Percentiles rank a stretch among this genome's conserved stretches.
Conservation (phyloP, 2,888 invertebrate genomes). For the Spisula solida region DNA sequence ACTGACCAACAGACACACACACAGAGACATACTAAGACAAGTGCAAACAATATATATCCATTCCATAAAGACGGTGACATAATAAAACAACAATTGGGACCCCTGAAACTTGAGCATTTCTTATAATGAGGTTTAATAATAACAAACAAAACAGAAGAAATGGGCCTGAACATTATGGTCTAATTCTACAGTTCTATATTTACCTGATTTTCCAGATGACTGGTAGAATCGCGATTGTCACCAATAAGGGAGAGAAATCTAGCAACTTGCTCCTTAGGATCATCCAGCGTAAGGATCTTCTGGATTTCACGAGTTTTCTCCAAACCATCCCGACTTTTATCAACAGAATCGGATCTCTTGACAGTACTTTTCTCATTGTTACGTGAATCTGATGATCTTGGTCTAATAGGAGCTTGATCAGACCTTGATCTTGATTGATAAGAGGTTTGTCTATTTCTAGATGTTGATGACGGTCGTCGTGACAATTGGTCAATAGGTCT, state of each 20-base stretch:
- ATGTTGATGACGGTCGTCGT: not conserved
- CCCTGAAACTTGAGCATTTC: too few species aligned
- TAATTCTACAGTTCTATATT: not conserved
- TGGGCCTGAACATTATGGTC: too few species aligned
- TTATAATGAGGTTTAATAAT: too few species aligned
- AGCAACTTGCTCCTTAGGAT: slow-evolving; percentile 79
- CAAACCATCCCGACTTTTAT: slow-evolving; percentile 51
- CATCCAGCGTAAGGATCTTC: slow-evolving; percentile 79
- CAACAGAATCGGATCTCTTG: not conserved
- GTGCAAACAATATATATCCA: too few species aligned
- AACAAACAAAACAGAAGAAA: too few species aligned
- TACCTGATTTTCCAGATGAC: slow-evolving; percentile 6
- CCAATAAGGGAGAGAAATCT: slow-evolving; percentile 75
- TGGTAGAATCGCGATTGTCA: not conserved
- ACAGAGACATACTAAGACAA: too few species aligned
- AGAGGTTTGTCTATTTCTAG: slow-evolving; percentile 34
- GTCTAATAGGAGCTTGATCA: slow-evolving; percentile 19
- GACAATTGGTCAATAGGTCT: slow-evolving; percentile 14
- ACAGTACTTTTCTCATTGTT: not conserved
- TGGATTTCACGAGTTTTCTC: slow-evolving; percentile 76
- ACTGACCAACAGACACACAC: too few species aligned
- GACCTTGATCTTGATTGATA: slow-evolving; percentile 14
- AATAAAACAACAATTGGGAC: too few species aligned
- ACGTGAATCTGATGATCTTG: slow-evolving; percentile 39
- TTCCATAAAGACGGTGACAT: too few species aligned